Percentiles rank a stretch among this genome's conserved stretches.
Conservation (phyloP, 1,140 invertebrate species). For the Rhynchophorus ferrugineus region DNA sequence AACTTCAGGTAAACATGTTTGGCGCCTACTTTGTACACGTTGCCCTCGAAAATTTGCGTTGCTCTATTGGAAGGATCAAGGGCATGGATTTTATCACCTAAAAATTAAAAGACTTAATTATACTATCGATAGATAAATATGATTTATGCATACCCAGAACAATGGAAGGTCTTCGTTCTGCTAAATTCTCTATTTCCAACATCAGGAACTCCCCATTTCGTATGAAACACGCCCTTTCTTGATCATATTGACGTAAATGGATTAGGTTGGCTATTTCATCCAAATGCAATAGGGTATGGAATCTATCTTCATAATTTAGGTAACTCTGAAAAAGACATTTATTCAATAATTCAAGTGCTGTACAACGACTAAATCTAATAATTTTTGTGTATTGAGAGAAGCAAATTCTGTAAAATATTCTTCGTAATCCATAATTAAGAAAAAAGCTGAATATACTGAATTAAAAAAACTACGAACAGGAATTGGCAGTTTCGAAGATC, state of each 20-base stretch:
- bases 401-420: no score
- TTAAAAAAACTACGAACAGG: no score
- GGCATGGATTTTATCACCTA: slow-evolving; percentile 61
- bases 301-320: slow-evolving; percentile 54
- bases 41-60: slow-evolving; percentile 37
- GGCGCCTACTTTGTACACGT: slow-evolving; percentile 32
- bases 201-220: slow-evolving; percentile 59
- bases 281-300: slow-evolving; percentile 64
- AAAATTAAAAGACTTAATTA: background rate
- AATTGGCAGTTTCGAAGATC: no score
- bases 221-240: slow-evolving; percentile 55
- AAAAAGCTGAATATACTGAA: no score
- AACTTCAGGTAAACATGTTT: slow-evolving; percentile 38
- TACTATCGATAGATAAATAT: background rate
- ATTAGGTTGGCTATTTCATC: slow-evolving; percentile 66
- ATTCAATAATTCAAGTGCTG: background rate
- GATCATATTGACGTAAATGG: slow-evolving; percentile 61
- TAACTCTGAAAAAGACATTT: slow-evolving; percentile 28
- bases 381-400: background rate
- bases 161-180: slow-evolving; percentile 77
- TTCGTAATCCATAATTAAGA: background rate
- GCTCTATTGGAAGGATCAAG: slow-evolving; percentile 42
- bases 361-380: background rate
- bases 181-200: slow-evolving; percentile 69
- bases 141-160: slow-evolving; percentile 45